phyloP scores from a whole-genome alignment of 2,797 vertebrate species.

The Hippocampus kuda region DNA sequence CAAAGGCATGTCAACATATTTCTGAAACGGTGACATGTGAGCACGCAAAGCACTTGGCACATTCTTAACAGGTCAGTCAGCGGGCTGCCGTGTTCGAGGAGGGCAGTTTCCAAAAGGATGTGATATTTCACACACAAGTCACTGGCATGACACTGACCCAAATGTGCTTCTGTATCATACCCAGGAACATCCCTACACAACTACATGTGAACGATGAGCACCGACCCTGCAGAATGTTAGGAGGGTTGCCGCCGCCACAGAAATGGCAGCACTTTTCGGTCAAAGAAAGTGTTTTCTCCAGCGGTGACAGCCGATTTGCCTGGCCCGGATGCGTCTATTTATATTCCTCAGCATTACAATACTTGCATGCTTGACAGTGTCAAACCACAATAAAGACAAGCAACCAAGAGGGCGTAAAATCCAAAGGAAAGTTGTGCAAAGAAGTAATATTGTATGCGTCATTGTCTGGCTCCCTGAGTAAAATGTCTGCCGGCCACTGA shows the following conservation, averaged over 20 bases:
- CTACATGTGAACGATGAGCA: constrained; percentile 25
- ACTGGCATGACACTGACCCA: constrained; percentile 38
- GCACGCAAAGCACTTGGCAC: constrained; percentile 28
- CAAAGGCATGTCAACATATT: neutral
- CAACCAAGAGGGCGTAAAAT: constrained; percentile 12
- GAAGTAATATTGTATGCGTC: constrained; percentile 18
- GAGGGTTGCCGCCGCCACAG: constrained; percentile 40
- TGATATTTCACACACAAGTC: constrained; percentile 46
- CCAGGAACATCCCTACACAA: constrained; percentile 23
- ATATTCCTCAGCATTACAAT: constrained; percentile 61
- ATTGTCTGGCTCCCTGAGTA: constrained; percentile 12
- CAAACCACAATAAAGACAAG: constrained; percentile 27
- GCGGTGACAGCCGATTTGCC: constrained; percentile 62
- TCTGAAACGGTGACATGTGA: neutral
- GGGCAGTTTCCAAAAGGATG: constrained; percentile 20
- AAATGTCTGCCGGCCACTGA: constrained; percentile 16
- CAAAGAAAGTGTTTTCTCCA: constrained; percentile 59
- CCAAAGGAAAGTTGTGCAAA: constrained; percentile 17
- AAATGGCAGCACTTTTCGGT: constrained; percentile 53
- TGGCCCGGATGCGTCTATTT: constrained; percentile 59
- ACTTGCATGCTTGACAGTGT: constrained; percentile 51
- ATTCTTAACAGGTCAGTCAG: constrained; percentile 21
- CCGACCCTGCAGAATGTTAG: constrained; percentile 38
- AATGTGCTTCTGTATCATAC: constrained; percentile 26
- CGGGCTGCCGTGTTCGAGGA: constrained; percentile 18